Conservation (phyloP, 2,113 vertebrate species). For the Plecturocebus donacophilus region DNA sequence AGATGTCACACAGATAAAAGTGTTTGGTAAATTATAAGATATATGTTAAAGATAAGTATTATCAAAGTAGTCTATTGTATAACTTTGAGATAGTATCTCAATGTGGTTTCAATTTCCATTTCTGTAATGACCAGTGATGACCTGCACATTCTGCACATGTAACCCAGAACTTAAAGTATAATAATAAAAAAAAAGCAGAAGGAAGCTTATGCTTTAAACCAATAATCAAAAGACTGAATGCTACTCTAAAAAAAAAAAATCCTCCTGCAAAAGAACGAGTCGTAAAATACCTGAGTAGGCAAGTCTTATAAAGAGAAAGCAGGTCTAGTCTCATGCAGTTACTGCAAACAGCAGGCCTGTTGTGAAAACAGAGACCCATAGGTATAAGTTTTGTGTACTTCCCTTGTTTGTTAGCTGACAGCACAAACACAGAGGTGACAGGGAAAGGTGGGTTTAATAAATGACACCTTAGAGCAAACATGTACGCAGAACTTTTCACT, state of each 20-base stretch:
- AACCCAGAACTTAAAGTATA: too few species aligned
- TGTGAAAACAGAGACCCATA: neutral
- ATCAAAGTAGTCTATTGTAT: neutral
- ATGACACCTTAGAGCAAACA: constrained; percentile 57
- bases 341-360: neutral
- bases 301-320: neutral
- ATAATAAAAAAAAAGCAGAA: too few species aligned
- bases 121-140: too few species aligned
- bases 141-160: too few species aligned
- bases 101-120: too few species aligned
- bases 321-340: neutral
- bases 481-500: neutral
- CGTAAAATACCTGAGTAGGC: neutral
- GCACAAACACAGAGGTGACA: neutral
- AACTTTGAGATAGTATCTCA: neutral
- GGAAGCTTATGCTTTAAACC: neutral
- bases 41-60: neutral
- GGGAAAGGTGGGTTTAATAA: constrained; percentile 43
- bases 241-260: neutral
- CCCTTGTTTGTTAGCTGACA: neutral
- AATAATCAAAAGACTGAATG: neutral
- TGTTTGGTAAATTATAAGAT: neutral
- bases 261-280: neutral
- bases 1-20: neutral
- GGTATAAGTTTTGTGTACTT: neutral